Evolutionary conservation across 2,113 vertebrate species (phyloP).

Genomic region (Globicephala melas): DNA sequence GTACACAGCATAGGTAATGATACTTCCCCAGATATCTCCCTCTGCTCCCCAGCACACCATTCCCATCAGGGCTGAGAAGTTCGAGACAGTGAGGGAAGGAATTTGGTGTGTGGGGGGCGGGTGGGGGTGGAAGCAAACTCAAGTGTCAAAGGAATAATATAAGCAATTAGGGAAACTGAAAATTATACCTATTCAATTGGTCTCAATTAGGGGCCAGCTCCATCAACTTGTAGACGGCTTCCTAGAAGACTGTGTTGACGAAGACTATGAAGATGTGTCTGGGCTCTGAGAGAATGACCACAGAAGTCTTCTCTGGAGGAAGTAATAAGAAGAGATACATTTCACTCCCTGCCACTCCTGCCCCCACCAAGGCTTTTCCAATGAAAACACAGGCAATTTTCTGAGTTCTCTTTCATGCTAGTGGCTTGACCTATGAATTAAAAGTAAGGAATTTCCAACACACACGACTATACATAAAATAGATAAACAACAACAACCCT

Average conservation of each 20-base stretch:
- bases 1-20: neutral
- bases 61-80: neutral
- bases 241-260: neutral
- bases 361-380: neutral
- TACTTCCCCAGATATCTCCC: neutral
- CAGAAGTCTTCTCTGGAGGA: neutral
- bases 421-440: neutral
- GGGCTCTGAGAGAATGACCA: neutral
- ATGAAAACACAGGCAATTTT: neutral
- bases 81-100: neutral
- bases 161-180: slow-evolving; percentile 3
- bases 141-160: neutral
- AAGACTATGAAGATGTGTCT: neutral
- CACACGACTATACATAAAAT: neutral
- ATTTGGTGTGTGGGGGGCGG: neutral
- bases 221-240: neutral
- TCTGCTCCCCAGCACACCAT: neutral
- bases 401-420: neutral
- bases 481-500: neutral
- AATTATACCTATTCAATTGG: neutral
- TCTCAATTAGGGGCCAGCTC: neutral
- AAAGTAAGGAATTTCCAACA: neutral
- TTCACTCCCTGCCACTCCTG: neutral
- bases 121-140: neutral
- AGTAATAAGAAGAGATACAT: neutral